Evolutionary conservation across 2,797 vertebrate species (phyloP).

Genomic region (Oryzias dopingdopingensis): DNA sequence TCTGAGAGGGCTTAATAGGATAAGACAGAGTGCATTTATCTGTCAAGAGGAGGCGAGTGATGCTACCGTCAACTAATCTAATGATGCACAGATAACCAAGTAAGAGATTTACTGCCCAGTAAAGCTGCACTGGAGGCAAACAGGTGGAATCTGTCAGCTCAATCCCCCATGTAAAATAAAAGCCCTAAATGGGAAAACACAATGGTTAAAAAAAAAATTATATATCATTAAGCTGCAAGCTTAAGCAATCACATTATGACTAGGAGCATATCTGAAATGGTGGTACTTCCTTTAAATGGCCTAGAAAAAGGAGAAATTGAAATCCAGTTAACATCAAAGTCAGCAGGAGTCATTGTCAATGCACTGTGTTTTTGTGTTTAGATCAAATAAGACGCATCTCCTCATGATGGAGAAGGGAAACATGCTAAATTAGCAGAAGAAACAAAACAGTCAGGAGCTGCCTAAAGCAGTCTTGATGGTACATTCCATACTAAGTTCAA

Average conservation of each 20-base stretch:
- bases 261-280: too few relatives aligned
- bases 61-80: constrained; percentile 40
- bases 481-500: too few relatives aligned
- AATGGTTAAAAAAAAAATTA: background rate
- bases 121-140: constrained; percentile 34
- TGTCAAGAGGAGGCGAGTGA: constrained; percentile 45
- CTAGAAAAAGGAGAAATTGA: too few relatives aligned
- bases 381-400: too few relatives aligned
- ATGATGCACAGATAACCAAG: constrained; percentile 49
- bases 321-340: too few relatives aligned
- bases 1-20: constrained; percentile 39
- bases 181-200: constrained; percentile 22
- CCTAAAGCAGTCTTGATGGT: too few relatives aligned
- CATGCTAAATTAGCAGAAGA: too few relatives aligned
- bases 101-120: constrained; percentile 30
- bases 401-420: too few relatives aligned
- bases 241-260: background rate
- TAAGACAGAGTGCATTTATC: constrained; percentile 51
- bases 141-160: constrained; percentile 17
- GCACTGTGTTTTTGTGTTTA: too few relatives aligned
- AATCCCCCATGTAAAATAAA: constrained; percentile 8
- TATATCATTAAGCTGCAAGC: constrained; percentile 16
- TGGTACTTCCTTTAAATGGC: too few relatives aligned
- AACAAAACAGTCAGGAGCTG: too few relatives aligned
- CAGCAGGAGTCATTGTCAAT: too few relatives aligned